Base-by-base conservation (phyloP, 1,140 invertebrate genomes). In the Asbolus verrucosus region DNA sequence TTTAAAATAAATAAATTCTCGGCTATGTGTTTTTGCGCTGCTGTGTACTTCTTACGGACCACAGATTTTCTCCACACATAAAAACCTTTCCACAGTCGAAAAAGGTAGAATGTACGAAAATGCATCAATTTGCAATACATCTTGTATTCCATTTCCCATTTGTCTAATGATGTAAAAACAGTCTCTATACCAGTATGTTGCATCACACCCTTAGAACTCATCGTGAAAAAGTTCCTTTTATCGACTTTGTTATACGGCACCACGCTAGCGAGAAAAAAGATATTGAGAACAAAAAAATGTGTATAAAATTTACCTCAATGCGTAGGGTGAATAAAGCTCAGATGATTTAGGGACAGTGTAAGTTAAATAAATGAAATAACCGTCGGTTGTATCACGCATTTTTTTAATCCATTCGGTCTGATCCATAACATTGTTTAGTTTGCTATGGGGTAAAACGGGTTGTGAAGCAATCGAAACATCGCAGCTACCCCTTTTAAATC, bases 11-110 rank as follows among this genome's bases (percentile, higher is more conserved):
- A 94, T 2, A 94, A 81, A 78, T 90, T 87, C 24, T 89, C 85
- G 9, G 85, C 82, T 0, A 95, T 76, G 66, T 82, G 81, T 36
- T 83, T 85, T 9, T 85, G 86, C 0, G 88, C 87, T 5, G 81
- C 79, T 33, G 78, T 83, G 41, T 89, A 86, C 80, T 93, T 94
- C 30, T 85, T 85, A 70, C 85, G 88, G 16, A 87, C 82, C 11
- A 94, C 86, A n/a, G 88, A 89, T 76, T 92, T 92, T 31, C 86
- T 83, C 93, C 93, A 95, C 0, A 91, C 85, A 74, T 89, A 91
- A 79, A 94, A 94, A 8, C 43, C 41, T 31, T 94, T 94, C 92
- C 93, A 94, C 50, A 88, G 85, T 6, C 90, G 85, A 78, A 91
- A 94, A 15, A 87, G 79, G 13, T 83, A 81, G 79, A 95, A 94